phyloP scores from a whole-genome alignment of 2,113 vertebrate species.

The Aldabrachelys gigantea region DNA sequence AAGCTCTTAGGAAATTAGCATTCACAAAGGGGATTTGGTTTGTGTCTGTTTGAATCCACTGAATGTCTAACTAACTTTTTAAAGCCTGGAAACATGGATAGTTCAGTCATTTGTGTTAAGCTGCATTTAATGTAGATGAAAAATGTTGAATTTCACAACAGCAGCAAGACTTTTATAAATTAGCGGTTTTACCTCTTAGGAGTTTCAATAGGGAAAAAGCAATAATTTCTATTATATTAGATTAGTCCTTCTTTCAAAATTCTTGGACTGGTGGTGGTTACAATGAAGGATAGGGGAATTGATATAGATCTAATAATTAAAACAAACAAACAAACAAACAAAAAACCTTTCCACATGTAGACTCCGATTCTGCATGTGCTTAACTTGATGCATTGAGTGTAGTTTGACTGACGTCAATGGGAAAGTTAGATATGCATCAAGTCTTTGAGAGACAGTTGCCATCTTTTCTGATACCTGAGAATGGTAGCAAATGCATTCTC shows the following conservation, averaged over 20 bases:
- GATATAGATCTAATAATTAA: not conserved
- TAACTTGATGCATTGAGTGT: rapidly evolving
- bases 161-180: not conserved
- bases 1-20: conserved; percentile 4
- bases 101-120: not conserved
- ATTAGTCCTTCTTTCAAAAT: not conserved
- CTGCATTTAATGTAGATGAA: not conserved
- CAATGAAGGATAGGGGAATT: not conserved
- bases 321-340: too few relatives aligned
- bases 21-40: not conserved
- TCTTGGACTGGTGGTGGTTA: rapidly evolving
- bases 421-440: not conserved
- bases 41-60: not conserved
- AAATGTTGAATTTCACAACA: not conserved
- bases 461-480: not conserved
- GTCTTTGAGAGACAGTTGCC: rapidly evolving
- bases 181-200: not conserved
- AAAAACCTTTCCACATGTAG: not conserved
- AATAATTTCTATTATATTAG: not conserved
- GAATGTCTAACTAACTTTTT: not conserved
- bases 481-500: not conserved
- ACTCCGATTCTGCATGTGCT: rapidly evolving
- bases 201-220: not conserved
- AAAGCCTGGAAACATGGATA: not conserved
- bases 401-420: not conserved